Evolutionary conservation across 1,140 invertebrate species (phyloP), one percentile per base, ranked within the genome.

Genomic region (Pogonognathellus flavescens): DNA sequence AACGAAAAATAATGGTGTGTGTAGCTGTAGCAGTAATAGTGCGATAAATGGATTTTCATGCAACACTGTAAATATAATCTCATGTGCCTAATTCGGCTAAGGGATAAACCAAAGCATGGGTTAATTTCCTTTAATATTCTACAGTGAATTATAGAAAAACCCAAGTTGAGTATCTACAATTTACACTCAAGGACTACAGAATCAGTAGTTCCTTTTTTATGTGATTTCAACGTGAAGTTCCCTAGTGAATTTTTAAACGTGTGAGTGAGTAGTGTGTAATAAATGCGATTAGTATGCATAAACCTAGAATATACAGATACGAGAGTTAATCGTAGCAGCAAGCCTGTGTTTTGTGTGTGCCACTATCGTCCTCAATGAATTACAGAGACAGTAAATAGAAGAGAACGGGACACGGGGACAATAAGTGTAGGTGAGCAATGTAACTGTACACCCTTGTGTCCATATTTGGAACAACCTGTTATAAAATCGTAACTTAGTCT

Each of bases 401-500:
- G 55, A 50, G 66, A 59, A 81, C 53, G 84, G 25, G 70, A 81
- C 50, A 59, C 60, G 22, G 84, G 25, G 70, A 81, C 50, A 81
- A 25, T 16, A 55, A 76, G 70, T 49, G 70, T 76, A 50, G 70
- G 31, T 53, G 22, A 62, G n/a, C 22, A 53, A 66, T 31, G 53
- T 85, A 85, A 85, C 84, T 85, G 80, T 85, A 85, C 18, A 70
- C 57, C 52, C 60, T 82, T 81, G 66, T 85, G 70, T 85, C 80
- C 84, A 82, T 82, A 85, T 85, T 85, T 85, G 84, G 84, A 85
- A 85, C 80, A 62, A 85, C 84, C 84, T 82, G 84, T 70, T 82
- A 85, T 70, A 82, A 85, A 82, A 82, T 80, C 62, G 80, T 82
- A 85, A 82, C 18, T 82, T 81, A 52, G 13, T 50, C 53, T 5